phyloP scores from a whole-genome alignment of 2,113 vertebrate species.

The Chlamydotis undulata region DNA sequence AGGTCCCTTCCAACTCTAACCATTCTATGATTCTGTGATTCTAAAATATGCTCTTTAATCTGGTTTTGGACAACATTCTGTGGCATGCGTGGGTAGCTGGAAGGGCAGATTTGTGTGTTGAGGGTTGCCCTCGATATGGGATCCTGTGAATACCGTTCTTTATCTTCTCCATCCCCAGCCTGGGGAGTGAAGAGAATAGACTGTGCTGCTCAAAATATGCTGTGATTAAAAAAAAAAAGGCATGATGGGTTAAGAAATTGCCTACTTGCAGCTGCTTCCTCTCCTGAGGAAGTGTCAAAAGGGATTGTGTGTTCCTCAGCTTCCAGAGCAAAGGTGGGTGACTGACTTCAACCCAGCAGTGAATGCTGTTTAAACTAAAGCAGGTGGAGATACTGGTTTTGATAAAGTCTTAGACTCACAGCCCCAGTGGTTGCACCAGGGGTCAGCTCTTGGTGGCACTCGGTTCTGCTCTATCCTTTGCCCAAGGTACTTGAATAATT shows the following conservation, averaged over 20 bases:
- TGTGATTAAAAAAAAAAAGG: not conserved
- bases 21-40: not conserved
- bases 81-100: not conserved
- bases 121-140: not conserved
- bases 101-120: not conserved
- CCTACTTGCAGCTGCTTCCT: not conserved
- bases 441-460: not conserved
- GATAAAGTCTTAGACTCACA: not conserved
- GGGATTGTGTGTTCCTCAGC: not conserved
- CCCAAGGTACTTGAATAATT: fast-evolving
- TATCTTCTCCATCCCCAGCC: not conserved
- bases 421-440: too few relatives aligned
- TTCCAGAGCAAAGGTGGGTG: not conserved
- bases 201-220: not conserved
- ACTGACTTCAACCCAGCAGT: not conserved
- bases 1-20: too few relatives aligned
- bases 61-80: not conserved
- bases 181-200: not conserved
- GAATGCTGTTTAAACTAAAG: not conserved
- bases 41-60: not conserved
- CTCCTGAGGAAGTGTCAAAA: not conserved
- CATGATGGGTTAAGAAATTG: not conserved
- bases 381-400: not conserved
- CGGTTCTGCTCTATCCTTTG: not conserved
- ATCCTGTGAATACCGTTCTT: not conserved